A percentile compares a stretch with the other conserved stretches of the same genome.
Conservation (phyloP, 2,797 vertebrate genomes). For the Ateles fusciceps region DNA sequence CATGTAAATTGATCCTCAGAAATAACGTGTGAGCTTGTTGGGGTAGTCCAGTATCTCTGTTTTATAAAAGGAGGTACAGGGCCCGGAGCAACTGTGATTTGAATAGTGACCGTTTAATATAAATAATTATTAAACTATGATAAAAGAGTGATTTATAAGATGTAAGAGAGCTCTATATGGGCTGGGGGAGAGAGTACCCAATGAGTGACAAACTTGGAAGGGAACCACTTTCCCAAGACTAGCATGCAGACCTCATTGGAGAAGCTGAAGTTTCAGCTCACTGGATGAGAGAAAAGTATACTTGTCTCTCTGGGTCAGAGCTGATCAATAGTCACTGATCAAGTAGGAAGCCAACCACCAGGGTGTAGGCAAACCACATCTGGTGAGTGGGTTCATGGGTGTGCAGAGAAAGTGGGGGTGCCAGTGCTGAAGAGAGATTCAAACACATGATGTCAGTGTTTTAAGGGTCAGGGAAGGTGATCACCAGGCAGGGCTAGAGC, state of each 20-base stretch:
- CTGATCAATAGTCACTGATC: neutral
- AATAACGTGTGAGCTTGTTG: neutral
- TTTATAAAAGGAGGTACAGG: constrained; percentile 1
- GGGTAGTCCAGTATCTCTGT: neutral
- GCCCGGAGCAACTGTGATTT: neutral
- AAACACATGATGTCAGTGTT: neutral
- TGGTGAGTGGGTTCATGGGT: neutral
- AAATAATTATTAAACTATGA: constrained; percentile 17
- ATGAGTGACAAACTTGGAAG: neutral
- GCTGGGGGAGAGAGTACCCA: neutral
- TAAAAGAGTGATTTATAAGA: constrained; percentile 19
- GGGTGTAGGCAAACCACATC: neutral
- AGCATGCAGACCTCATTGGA: neutral
- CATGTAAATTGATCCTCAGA: constrained; percentile 2
- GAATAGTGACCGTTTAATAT: neutral
- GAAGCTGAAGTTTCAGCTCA: neutral
- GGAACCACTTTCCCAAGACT: neutral
- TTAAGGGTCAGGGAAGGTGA: neutral
- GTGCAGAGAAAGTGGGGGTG: neutral
- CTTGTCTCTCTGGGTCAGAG: neutral
- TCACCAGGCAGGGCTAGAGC: neutral
- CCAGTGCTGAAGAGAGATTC: neutral
- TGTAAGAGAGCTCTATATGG: neutral
- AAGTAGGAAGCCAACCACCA: neutral
- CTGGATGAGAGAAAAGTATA: neutral